A percentile compares a stretch with the other conserved stretches of the same genome.
These are phyloP conservation scores for Uromys caudimaculatus DNA, from an alignment of 2,797 vertebrate species.

Conservation along the genomic window DNA sequence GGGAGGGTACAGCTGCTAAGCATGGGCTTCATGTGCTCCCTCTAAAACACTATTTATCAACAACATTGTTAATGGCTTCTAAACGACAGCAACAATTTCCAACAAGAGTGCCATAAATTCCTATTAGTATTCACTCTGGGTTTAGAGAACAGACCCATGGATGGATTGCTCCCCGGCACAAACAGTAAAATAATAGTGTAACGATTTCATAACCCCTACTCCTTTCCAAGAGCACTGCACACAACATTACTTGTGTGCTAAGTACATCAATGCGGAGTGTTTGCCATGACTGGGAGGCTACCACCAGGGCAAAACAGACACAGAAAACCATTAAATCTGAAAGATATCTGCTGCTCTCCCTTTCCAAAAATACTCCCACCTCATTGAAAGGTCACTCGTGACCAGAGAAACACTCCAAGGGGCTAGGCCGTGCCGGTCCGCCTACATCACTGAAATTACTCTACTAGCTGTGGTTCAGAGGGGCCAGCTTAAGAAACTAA, in stretches of 20 bases:
- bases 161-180: neutral
- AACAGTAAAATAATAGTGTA: conserved; percentile 22
- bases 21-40: conserved; percentile 37
- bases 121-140: neutral
- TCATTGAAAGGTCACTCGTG: neutral
- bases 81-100: conserved; percentile 66
- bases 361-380: neutral
- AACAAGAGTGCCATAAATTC: conserved; percentile 33
- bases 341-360: neutral
- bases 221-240: conserved; percentile 23
- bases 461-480: neutral
- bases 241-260: neutral
- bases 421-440: neutral
- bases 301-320: neutral
- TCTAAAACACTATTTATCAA: conserved; percentile 65
- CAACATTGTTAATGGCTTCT: conserved; percentile 72
- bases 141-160: conserved; percentile 57
- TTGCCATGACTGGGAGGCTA: neutral
- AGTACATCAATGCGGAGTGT: neutral
- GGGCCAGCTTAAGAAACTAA: conserved; percentile 9
- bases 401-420: neutral
- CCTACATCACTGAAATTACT: neutral
- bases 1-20: conserved; percentile 66
- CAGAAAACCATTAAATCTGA: neutral
- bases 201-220: neutral